These are phyloP conservation scores for Ctenodactylus gundi DNA, from an alignment of 2,113 vertebrate species.

Conservation along the genomic window DNA sequence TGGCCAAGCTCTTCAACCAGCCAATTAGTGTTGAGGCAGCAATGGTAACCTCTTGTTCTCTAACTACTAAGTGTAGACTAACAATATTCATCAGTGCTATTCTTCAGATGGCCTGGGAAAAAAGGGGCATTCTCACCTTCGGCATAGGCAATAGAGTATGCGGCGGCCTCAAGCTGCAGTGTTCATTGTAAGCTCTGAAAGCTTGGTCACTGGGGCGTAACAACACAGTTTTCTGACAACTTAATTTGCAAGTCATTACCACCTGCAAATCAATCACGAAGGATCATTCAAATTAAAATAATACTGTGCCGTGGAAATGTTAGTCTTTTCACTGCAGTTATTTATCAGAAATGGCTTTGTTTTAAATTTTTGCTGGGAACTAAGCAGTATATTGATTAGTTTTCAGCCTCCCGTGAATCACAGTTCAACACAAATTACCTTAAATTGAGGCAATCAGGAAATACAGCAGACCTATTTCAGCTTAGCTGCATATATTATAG, in stretches of 20 bases:
- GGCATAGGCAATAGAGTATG: conserved; percentile 37
- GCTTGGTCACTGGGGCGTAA: not conserved
- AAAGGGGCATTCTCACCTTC: conserved; percentile 7
- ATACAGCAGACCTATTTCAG: conserved; percentile 51
- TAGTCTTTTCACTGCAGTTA: conserved; percentile 47
- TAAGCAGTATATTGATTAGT: conserved; percentile 56
- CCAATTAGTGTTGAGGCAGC: conserved; percentile 41
- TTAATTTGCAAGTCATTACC: conserved; percentile 53
- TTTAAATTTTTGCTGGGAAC: conserved; percentile 52
- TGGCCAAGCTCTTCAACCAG: conserved; percentile 41
- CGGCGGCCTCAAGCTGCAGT: not conserved
- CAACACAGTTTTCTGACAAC: conserved; percentile 19
- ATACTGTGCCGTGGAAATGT: not conserved
- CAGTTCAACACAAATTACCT: conserved; percentile 62
- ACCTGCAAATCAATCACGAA: conserved; percentile 50
- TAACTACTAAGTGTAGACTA: not conserved
- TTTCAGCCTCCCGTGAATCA: conserved; percentile 56
- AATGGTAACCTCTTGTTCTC: conserved; percentile 29
- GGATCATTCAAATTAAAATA: conserved; percentile 43
- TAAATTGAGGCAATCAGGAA: conserved; percentile 70
- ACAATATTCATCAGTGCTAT: conserved; percentile 41
- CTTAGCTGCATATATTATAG: conserved; percentile 39
- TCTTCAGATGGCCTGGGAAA: conserved; percentile 11
- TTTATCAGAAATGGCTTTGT: conserved; percentile 55
- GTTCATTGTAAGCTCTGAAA: conserved; percentile 39